Evolutionary conservation across 2,888 invertebrate genomes (phyloP), one percentile per base, ranked within the genome.

Genomic region (Oasisia sp.): DNA sequence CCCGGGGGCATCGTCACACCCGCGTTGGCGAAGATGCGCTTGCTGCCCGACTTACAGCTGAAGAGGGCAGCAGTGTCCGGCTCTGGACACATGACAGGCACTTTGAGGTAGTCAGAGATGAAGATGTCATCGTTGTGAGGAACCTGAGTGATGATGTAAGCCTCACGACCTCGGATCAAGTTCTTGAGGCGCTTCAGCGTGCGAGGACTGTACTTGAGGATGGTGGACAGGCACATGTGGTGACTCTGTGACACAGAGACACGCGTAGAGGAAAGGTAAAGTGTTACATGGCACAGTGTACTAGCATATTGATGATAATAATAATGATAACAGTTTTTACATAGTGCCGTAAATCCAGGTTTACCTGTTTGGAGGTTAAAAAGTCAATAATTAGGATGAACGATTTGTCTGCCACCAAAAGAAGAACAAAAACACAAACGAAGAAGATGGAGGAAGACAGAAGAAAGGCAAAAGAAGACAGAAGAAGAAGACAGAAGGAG

Each of bases 41-140:
- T 96, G 93, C 95, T 95, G 1, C 96, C 96, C 19, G 96, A 96
- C 94, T 96, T 96, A 9, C 96, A 96, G 38, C 95, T 95, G 93
- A 96, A 96, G 12, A 96, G 94, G 92, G 96, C 95, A 32, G 96
- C 95, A 0, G 96, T 94, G 90, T 96, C 96, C 7, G 96, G 96
- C 92, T 96, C 96, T 5, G 96, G 95, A 89, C 95, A 93, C 90
- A 96, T 93, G 58, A 96, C 94, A 8, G 96, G 96, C 1, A 96
- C 94, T 90, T 96, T 94, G 19, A 96, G 94, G 89, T 93, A 93
- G 89, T 96, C 95, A 4, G 96, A 95, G 58, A 96, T 94, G 32
- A 95, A 95, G 91, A 96, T 94, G 93, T 96, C 96, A 94, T 96
- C 96, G 38, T 94, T 94, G 92, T 96, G 95, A 19, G 96, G 95